phyloP scores from a whole-genome alignment of 64 coral and sea anemone genomes.

The Trachythela sp. region DNA sequence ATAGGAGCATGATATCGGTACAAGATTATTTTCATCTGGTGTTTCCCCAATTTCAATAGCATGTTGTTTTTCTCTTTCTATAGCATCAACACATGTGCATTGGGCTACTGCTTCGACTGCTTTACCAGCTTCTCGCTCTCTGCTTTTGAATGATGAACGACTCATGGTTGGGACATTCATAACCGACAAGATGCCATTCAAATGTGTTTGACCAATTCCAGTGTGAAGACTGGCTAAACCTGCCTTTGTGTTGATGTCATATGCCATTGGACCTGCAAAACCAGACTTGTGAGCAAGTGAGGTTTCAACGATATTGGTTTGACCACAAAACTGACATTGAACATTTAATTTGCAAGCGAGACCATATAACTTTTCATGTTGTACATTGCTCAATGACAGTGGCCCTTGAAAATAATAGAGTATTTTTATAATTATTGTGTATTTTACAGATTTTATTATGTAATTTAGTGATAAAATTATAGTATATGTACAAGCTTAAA shows the following conservation, averaged over 20 bases:
- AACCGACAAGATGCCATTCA: not conserved
- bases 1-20: not conserved
- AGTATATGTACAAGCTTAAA: too few relatives aligned
- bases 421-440: not conserved
- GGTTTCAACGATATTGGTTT: not conserved
- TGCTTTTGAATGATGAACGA: not conserved
- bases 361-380: not conserved
- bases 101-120: not conserved
- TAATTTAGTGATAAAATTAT: too few relatives aligned
- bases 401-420: not conserved
- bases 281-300: not conserved
- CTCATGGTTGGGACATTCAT: not conserved
- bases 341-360: not conserved
- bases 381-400: constrained; percentile 5
- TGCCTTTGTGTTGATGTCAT: not conserved
- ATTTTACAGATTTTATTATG: not conserved
- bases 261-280: not conserved
- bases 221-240: not conserved
- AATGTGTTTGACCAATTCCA: not conserved
- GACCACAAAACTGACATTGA: not conserved
- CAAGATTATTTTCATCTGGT: not conserved
- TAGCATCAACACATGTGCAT: not conserved
- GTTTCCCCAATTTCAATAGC: not conserved
- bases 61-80: constrained; percentile 1
- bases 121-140: not conserved